Base-by-base conservation (phyloP, 2,113 vertebrate species). In the Edolisoma coerulescens region DNA sequence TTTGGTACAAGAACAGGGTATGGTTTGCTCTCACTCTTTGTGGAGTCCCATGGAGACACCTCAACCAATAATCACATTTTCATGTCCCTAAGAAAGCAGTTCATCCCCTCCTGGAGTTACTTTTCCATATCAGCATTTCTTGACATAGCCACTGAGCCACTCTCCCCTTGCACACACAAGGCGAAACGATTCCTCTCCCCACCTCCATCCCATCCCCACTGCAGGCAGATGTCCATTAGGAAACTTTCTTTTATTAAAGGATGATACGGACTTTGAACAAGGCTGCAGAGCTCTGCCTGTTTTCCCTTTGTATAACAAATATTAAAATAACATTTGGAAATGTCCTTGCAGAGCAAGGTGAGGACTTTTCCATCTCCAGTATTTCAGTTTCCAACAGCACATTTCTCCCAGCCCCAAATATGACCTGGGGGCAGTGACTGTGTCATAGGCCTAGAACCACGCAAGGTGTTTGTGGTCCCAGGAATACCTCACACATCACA, bases 371-470 rank as follows among this genome's bases (percentile, higher is more conserved):
- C 17, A 74, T 20, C 8, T 32, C 56, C 16, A 63, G 3, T 44
- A 65, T 32, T 83, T 41, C 27, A 4, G 10, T 68, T 91, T 89
- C 54, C 33, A 79, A 23, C 6, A 65, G 6, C 57, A 44, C 15
- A 16, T 77, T 84, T 80, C 22, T 21, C 39, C 27, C 3, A 3
- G 13, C 33, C 32, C 28, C 7, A 8, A 57, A 53, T 15, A 61
- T 16, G 35, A 45, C 4, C 8, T 5, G 9, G 2, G 4, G 5
- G 10, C 22, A 79, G 18, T 0, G 0, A 49, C 6, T 0, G 0
- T 8, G 3, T 9, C 11, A 24, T 6, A 5, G 19, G 11, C 35
- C 42, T 68, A 79, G 49, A 63, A 30, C 23, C 8, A 19, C 8
- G 26, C 0, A 2, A 64, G 21, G 6, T 76, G 1, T 47, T 69